Percentiles rank a stretch among this genome's conserved stretches.
Conservation (phyloP, 2,797 vertebrate genomes). For the Cuniculus paca region DNA sequence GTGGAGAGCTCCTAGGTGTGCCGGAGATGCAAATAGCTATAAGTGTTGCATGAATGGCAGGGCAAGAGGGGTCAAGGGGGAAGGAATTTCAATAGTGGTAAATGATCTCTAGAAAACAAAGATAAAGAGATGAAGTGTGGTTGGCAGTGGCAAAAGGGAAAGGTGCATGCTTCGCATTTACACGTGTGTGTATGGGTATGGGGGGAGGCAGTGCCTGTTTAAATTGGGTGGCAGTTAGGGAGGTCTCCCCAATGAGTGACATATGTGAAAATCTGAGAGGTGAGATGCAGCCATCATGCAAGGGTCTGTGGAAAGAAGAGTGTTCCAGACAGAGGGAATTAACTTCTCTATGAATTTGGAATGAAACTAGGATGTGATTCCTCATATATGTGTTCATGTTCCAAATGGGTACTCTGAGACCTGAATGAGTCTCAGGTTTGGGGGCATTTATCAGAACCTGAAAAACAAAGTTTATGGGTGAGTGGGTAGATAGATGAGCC, state of each 20-base stretch:
- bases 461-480: not conserved
- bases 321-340: not conserved
- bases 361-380: not conserved
- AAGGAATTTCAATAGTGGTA: not conserved
- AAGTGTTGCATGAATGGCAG: not conserved
- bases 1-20: not conserved
- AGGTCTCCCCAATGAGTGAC: not conserved
- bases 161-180: accelerated
- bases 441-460: not conserved
- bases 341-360: not conserved
- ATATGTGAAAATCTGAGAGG: not conserved
- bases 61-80: not conserved
- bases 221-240: not conserved
- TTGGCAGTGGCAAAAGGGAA: not conserved
- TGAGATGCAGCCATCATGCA: not conserved
- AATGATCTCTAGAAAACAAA: not conserved
- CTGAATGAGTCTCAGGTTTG: not conserved
- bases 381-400: not conserved
- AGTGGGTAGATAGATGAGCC: not conserved
- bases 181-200: accelerated
- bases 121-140: not conserved
- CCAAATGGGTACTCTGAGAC: not conserved
- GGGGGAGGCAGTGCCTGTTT: not conserved
- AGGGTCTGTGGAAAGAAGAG: not conserved
- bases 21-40: not conserved